Base-by-base conservation (phyloP, 2,113 vertebrate species). In the Daboia siamensis region DNA sequence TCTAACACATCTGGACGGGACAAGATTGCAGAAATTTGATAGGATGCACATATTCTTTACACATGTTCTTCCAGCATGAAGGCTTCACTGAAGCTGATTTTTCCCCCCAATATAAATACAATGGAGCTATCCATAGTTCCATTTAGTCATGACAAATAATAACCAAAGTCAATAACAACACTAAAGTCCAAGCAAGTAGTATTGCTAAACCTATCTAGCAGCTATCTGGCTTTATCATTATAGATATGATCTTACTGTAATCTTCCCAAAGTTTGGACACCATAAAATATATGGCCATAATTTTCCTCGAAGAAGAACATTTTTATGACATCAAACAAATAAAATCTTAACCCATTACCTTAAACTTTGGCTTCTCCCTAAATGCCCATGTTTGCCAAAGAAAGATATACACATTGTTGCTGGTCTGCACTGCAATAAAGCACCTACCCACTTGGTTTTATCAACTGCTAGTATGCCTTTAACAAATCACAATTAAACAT, bases 401-500 rank as follows among this genome's bases (percentile, higher is more conserved):
- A 93, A 87, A 23, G 94, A 92, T 92, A 86, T 87, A 94, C 95
- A 92, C 86, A 74, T 64, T 92, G 94, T 93, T 95, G 94, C 94
- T 97, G 95, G 64, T 93, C 96, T 97, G 91, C 93, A 90, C 94
- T 96, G 94, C 93, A 96, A 97, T 97, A 97, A 97, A 98, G 96
- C 86, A 51, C 93, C 94, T 95, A 96, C 96, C 94, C 94, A 94
- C 92, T 93, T 88, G 91, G 94, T 95, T 97, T 97, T 97, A 97
- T 96, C 96, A 94, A 96, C 95, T 96, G 96, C 96, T 96, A 96
- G 97, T 97, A 96, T 97, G 96, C 95, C 97, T 97, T 97, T 96
- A 97, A 96, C 95, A 97, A 97, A 97, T 97, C 96, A 97, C 97
- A 98, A 98, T 98, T 97, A 98, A 98, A 97, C 95, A 97, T 97